Percentiles rank a stretch among this genome's conserved stretches.
Evolutionary conservation across 2,797 vertebrate genomes (phyloP).

Genomic region (Sparidentex hasta): DNA sequence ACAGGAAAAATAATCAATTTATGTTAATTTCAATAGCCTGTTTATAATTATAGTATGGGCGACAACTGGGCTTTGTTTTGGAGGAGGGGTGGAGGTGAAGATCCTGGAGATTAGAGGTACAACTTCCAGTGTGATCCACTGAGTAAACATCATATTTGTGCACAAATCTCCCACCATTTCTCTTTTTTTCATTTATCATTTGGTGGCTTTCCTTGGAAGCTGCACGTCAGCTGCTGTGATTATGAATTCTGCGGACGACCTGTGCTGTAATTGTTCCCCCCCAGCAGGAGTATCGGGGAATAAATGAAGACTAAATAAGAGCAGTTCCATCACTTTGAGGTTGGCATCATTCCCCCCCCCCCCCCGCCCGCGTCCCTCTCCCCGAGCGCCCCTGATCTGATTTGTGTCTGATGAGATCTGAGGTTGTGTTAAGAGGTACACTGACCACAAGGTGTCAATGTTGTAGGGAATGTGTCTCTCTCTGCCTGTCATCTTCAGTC

Average conservation of each 20-base stretch:
- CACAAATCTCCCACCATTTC: background rate
- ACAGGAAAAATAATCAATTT: conserved; percentile 61
- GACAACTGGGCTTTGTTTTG: conserved; percentile 13
- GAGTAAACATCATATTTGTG: conserved; percentile 1
- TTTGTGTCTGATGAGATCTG: conserved; percentile 44
- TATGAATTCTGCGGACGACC: conserved; percentile 52
- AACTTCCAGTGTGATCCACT: conserved; percentile 29
- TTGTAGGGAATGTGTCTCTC: conserved; percentile 52
- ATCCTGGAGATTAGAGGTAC: conserved; percentile 6
- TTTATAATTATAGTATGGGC: conserved; percentile 45
- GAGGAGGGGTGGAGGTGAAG: background rate
- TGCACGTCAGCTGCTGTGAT: conserved; percentile 20
- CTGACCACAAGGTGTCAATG: conserved; percentile 81
- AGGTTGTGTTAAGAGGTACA: conserved; percentile 43
- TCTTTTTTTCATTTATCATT: too few relatives aligned
- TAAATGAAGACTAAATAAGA: conserved; percentile 57
- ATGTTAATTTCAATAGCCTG: conserved; percentile 48
- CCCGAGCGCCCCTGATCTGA: conserved; percentile 26
- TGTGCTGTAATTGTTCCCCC: conserved; percentile 56
- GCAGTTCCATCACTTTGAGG: conserved; percentile 23
- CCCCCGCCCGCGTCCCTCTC: background rate
- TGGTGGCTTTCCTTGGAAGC: conserved; percentile 1
- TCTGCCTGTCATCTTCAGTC: conserved; percentile 34
- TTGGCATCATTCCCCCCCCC: conserved; percentile 30
- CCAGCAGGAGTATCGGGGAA: conserved; percentile 48